Base-by-base conservation (phyloP, 2,113 vertebrate species). In the Sorex fumeus region DNA sequence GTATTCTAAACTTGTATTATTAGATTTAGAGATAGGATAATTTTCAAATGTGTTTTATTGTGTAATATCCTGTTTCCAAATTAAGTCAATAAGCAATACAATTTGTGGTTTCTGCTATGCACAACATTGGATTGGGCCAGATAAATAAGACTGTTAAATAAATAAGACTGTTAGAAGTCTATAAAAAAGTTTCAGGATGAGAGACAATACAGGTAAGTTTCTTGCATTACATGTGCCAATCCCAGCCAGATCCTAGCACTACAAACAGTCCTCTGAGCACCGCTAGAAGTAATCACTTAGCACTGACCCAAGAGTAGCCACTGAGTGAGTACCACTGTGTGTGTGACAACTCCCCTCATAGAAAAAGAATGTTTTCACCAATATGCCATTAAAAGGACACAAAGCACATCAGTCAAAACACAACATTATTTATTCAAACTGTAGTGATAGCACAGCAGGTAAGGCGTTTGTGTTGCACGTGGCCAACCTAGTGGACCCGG, bases 31-130 rank as follows among this genome's bases (percentile, higher is more conserved):
- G 27, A 85, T 10, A n/a, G 64, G 2, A 60, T 25, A 43, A 77
- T 82, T 82, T 82, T 67, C 15, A 80, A 28, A 27, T 84, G 6
- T 0, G 32, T 45, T 93, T 84, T 57, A 40, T 77, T 90, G 12
- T 21, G 34, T 8, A 76, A 66, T 53, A 83, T 60, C 67, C 75
- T 62, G 16, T 25, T 8, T 67, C 60, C 72, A 75, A 84, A 45
- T 81, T 79, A 94, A 78, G 25, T 81, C 36, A 67, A 11, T 45
- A 77, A 57, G 30, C 84, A 91, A 57, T 2, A 84, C 72, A 74
- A 25, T 32, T 40, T 62, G 15, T 67, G 66, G n/a, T 88, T 94
- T 15, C 12, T 43, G 3, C 4, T 74, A 45, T 91, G 30, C 13
- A 1, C n/a, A 93, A 21, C 8, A 36, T 66, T 84, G 4, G 62